Evolutionary conservation across 2,113 vertebrate genomes (phyloP), one percentile per base, ranked within the genome.

Genomic region (Bombycilla garrulus): DNA sequence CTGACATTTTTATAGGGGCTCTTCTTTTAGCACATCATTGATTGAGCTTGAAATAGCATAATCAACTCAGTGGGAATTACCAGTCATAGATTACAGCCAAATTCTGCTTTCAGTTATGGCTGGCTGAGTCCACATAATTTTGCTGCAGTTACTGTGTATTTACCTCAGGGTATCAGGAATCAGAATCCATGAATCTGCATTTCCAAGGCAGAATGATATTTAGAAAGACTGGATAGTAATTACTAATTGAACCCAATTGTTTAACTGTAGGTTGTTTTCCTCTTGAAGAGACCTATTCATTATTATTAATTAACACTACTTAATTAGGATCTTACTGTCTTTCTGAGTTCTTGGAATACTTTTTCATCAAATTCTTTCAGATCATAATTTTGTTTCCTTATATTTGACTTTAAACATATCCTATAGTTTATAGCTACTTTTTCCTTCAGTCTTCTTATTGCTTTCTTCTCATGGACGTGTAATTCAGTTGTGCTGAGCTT

Each of bases 11-110:
- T 90, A 93, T 90, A 76, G 72, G 71, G 86, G 23, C 77, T 92
- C 33, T 81, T 65, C 88, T 88, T 88, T 92, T 51, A 91, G 67
- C 80, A 67, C 64, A 84, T 94, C 91, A 86, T 70, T 86, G 92
- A 92, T 66, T 96, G 82, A 78, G 80, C 67, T 86, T 66, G 72
- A 86, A 88, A 93, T 42, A 88, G 76, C 62, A 33, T 82, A 53
- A 92, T 93, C 96, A 96, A 65, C 81, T 88, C 92, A 21, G 64
- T 60, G 91, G 92, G 88, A 96, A 90, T 86, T 83, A 90, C 80
- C 86, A 77, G 56, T 26, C 73, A 44, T 16, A 92, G 86, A 84
- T 80, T 78, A 65, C 71, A 90, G 76, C 56, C 76, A 88, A 62
- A 76, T 82, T 94, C 58, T 42, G 6, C 72, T 88, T 38, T 42